Evolutionary conservation across 2,888 invertebrate species (phyloP).

Genomic region (Cataglyphis albicans): DNA sequence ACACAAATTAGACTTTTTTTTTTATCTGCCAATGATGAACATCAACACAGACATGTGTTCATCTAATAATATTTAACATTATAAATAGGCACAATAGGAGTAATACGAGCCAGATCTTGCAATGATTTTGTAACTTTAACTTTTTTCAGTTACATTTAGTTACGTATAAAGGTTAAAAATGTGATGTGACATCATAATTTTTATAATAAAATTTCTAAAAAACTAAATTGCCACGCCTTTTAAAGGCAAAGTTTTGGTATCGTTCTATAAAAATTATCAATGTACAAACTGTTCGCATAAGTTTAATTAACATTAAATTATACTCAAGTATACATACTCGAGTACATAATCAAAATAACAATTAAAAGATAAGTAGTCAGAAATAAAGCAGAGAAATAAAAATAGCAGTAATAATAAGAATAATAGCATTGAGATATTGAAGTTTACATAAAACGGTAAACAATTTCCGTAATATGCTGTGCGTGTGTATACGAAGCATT

Average conservation of each 20-base stretch:
- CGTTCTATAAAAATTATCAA: slow-evolving; percentile 53
- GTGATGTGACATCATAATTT: slow-evolving; percentile 42
- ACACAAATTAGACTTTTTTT: slow-evolving; percentile 48
- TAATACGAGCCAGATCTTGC: slow-evolving; percentile 71
- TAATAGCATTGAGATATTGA: slow-evolving; percentile 66
- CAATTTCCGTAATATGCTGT: slow-evolving; percentile 58
- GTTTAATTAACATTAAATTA: slow-evolving; percentile 58
- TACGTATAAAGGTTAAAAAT: slow-evolving; percentile 39
- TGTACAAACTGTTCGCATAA: slow-evolving; percentile 57
- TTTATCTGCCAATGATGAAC: slow-evolving; percentile 73
- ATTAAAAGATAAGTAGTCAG: slow-evolving; percentile 56
- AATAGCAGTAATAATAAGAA: slow-evolving; percentile 68
- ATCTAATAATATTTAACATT: slow-evolving; percentile 76
- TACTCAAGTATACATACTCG: not conserved
- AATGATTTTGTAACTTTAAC: slow-evolving; percentile 42
- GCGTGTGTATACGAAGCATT: slow-evolving; percentile 57
- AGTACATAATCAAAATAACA: slow-evolving; percentile 18
- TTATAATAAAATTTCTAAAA: slow-evolving; percentile 20
- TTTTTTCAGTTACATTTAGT: slow-evolving; percentile 24
- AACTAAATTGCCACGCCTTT: slow-evolving; percentile 31
- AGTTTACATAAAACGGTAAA: slow-evolving; percentile 63
- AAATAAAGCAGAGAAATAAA: slow-evolving; percentile 61
- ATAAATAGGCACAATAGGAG: slow-evolving; percentile 83
- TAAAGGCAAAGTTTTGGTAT: slow-evolving; percentile 42
- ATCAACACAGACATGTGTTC: slow-evolving; percentile 72